Evolutionary conservation across 1,140 invertebrate species (phyloP).

Genomic region (Temnothorax curvispinosus): DNA sequence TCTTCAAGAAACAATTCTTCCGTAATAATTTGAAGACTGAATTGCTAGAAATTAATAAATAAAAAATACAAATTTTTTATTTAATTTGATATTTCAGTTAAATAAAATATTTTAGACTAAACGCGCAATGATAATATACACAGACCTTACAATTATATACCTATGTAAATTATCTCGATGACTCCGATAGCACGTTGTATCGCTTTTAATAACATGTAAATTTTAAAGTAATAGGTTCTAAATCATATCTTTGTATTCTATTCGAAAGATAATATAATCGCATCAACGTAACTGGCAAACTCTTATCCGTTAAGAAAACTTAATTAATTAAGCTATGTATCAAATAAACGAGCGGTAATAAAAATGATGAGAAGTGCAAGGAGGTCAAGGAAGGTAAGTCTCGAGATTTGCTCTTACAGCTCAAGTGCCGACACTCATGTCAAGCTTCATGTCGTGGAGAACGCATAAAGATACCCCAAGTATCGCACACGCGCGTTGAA

Average conservation of each 20-base stretch:
- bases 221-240: not conserved
- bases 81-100: not conserved
- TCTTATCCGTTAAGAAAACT: not conserved
- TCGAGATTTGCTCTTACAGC: slow-evolving; percentile 32
- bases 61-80: not conserved
- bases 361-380: slow-evolving; percentile 36
- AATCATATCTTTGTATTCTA: not conserved
- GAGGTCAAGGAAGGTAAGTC: slow-evolving; percentile 33
- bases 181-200: not conserved
- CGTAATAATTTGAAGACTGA: not conserved
- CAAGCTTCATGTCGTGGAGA: slow-evolving; percentile 29
- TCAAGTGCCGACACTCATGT: slow-evolving; percentile 50
- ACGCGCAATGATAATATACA: not conserved
- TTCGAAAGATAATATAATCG: not conserved
- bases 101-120: not conserved
- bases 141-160: not conserved
- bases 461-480: slow-evolving; percentile 19
- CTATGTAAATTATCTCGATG: not conserved
- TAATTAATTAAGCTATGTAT: not conserved
- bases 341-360: slow-evolving; percentile 23
- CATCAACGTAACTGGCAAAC: not conserved
- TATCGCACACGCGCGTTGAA: slow-evolving; percentile 3
- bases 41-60: not conserved
- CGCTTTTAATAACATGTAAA: not conserved
- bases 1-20: not conserved